Conservation (phyloP, 2,113 vertebrate species). For the Brachionichthys hirsutus region DNA sequence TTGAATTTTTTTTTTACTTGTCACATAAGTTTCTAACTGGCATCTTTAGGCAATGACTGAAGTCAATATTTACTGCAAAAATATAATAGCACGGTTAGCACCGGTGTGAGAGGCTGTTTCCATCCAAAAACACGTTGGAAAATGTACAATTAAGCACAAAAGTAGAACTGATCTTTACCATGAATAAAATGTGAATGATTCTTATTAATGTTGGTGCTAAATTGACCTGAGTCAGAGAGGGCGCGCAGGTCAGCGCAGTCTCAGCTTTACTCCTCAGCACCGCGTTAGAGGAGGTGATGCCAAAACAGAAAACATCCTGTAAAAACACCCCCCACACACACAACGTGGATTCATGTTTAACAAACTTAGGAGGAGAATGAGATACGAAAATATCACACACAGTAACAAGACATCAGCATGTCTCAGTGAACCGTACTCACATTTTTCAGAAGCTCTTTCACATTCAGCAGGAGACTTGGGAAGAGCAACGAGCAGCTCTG, state of each 20-base stretch:
- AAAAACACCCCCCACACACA: too few species aligned
- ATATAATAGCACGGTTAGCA: too few species aligned
- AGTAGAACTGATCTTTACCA: too few species aligned
- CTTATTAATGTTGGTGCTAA: too few species aligned
- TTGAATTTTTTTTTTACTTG: not conserved
- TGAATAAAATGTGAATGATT: too few species aligned
- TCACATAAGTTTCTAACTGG: not conserved
- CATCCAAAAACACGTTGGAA: not conserved
- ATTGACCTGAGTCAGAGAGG: conserved; percentile 42
- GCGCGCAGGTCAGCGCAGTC: conserved; percentile 62
- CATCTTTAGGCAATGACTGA: not conserved
- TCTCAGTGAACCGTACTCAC: conserved; percentile 48
- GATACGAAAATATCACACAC: not conserved
- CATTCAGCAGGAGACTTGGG: conserved; percentile 32
- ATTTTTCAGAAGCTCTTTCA: conserved; percentile 9
- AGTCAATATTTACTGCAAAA: too few species aligned
- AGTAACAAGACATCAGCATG: not conserved
- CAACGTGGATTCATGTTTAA: too few species aligned
- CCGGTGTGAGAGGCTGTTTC: too few species aligned
- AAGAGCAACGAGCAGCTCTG: conserved; percentile 5
- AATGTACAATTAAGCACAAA: not conserved
- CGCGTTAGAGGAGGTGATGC: conserved; percentile 38
- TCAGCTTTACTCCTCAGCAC: conserved; percentile 31
- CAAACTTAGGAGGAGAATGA: not conserved
- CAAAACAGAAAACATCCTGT: conserved; percentile 48